These are phyloP conservation scores for Meiosimyza platycephala DNA, from an alignment of 2,888 invertebrate species.

Conservation along the genomic window DNA sequence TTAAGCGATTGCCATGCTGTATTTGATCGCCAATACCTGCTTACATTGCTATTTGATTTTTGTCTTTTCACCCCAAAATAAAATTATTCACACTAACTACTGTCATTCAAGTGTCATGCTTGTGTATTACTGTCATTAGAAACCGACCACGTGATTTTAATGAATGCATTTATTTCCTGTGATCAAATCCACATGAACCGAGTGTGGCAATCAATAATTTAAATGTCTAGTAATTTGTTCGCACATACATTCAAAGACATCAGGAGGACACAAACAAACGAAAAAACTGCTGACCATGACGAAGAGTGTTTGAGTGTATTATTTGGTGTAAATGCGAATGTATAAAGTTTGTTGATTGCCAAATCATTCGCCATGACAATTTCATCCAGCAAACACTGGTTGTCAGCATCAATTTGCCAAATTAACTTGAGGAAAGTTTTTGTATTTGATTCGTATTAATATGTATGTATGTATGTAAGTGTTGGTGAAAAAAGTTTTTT, in stretches of 20 bases:
- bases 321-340: not conserved
- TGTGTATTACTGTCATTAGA: too few species aligned
- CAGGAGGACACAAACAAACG: not conserved
- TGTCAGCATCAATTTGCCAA: slow-evolving; percentile 40
- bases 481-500: too few species aligned
- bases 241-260: not conserved
- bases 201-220: slow-evolving; percentile 19
- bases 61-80: too few species aligned
- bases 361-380: slow-evolving; percentile 40
- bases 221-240: slow-evolving; percentile 22
- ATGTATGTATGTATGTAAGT: too few species aligned
- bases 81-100: too few species aligned
- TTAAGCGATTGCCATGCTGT: too few species aligned
- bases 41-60: too few species aligned
- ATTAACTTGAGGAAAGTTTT: slow-evolving; percentile 34
- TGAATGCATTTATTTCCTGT: not conserved
- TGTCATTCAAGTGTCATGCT: too few species aligned
- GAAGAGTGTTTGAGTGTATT: not conserved
- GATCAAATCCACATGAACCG: not conserved
- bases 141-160: not conserved
- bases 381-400: slow-evolving; percentile 40
- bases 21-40: too few species aligned
- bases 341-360: slow-evolving; percentile 25
- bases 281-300: not conserved
- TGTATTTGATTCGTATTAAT: too few species aligned